Evolutionary conservation across 1,140 invertebrate genomes (phyloP), one percentile per base, ranked within the genome.

Genomic region (Ctenoplectra terminalis): DNA sequence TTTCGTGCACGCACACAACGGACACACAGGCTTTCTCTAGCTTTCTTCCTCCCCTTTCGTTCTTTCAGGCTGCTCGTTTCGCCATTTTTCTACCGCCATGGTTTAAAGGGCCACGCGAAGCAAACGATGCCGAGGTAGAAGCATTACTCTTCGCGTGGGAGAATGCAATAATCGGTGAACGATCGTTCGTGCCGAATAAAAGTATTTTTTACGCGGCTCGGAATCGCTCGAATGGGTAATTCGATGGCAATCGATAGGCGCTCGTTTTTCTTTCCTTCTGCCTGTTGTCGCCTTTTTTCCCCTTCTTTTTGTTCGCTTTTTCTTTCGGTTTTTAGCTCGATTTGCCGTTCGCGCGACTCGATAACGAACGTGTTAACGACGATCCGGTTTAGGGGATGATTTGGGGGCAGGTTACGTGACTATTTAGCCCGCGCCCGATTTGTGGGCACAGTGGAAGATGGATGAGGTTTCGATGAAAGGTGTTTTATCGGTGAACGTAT

Each of bases 61-160:
- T 56, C 81, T 72, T 70, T 63, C 76, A 9, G 46, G 2, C 76
- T 11, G 67, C 34, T 73, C 56, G 67, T 71, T 60, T 81, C 84
- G 54, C 82, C 86, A 83, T 87, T 86, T 86, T 87, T 84, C 81
- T 73, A 60, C 71, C 29, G 31, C 63, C 73, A 50, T 58, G 73
- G 69, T 81, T 87, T 87, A 81, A 80, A 87, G 60, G 77, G 76
- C 82, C 82, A 74, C 81, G 75, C 63, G 67, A 81, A 64, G 85
- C 75, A 82, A 87, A 86, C 85, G 81, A 87, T 79, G 85, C 52
- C 66, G 48, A 52, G 60, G 81, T 73, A 40, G 40, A 40, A 78
- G 75, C 85, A 87, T 87, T 83, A 81, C 82, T 83, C 82, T 85
- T 87, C 84, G 67, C 67, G 66, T 56, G 85, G 71, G 67, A 86